phyloP scores from a whole-genome alignment of 2,113 vertebrate genomes.

The Perca schrenkii region DNA sequence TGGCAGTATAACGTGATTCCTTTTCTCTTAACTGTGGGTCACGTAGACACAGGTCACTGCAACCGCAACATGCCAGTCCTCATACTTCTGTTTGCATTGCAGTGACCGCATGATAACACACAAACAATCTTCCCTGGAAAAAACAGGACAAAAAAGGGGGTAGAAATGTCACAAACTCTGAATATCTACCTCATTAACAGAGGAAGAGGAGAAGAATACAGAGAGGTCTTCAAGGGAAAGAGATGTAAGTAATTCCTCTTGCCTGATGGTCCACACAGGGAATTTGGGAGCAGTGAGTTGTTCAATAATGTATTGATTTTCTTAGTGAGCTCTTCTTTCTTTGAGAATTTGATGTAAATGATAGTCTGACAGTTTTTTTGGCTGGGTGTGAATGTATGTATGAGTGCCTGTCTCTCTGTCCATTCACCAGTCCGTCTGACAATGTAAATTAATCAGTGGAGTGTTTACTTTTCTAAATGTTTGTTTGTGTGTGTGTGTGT shows the following conservation, averaged over 20 bases:
- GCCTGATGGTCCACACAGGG: conserved; percentile 44
- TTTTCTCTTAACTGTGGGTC: conserved; percentile 44
- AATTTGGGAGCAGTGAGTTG: conserved; percentile 48
- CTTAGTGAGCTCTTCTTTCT: conserved; percentile 46
- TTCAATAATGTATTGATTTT: conserved; percentile 75
- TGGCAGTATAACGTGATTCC: conserved; percentile 6
- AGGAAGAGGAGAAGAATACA: conserved; percentile 24
- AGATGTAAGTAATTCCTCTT: conserved; percentile 70
- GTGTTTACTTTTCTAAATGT: conserved; percentile 1
- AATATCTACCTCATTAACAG: conserved; percentile 24
- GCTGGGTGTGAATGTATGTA: not conserved
- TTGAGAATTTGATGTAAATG: conserved; percentile 44
- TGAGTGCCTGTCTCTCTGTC: not conserved
- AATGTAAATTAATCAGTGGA: not conserved
- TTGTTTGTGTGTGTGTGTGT: not conserved
- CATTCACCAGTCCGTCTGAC: not conserved
- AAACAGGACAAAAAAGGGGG: not conserved
- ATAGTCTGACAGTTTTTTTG: conserved; percentile 38
- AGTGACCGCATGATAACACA: conserved; percentile 15
- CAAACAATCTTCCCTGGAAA: conserved; percentile 9
- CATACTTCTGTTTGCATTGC: conserved; percentile 57
- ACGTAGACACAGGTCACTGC: conserved; percentile 73
- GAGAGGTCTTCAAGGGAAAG: conserved; percentile 44
- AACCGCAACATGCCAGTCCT: conserved; percentile 60
- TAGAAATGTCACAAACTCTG: conserved; percentile 16